phyloP scores from a whole-genome alignment of 1,140 invertebrate species.

The Rhyacophila brunnea region DNA sequence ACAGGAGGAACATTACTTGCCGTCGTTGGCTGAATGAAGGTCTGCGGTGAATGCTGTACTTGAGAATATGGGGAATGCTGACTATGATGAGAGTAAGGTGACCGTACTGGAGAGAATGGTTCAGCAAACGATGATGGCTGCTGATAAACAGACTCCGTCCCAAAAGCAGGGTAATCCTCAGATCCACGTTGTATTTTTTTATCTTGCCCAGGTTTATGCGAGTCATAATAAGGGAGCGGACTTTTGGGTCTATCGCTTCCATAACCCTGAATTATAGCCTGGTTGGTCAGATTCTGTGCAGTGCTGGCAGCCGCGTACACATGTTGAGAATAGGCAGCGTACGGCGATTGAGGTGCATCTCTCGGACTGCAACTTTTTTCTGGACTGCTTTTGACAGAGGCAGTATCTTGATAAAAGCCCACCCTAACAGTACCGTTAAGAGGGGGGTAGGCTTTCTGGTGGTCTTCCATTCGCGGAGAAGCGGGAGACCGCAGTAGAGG shows the following conservation, averaged over 20 bases:
- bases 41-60: slow-evolving; percentile 40
- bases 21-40: slow-evolving; percentile 27
- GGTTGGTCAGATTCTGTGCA: slow-evolving; percentile 43
- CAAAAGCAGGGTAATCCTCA: slow-evolving; percentile 43
- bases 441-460: slow-evolving; percentile 64
- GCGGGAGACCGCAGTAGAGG: slow-evolving; percentile 62
- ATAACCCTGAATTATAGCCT: slow-evolving; percentile 42
- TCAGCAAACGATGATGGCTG: slow-evolving; percentile 43
- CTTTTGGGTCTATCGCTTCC: slow-evolving; percentile 48
- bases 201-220: slow-evolving; percentile 49
- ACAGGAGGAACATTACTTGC: slow-evolving; percentile 27
- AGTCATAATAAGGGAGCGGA: slow-evolving; percentile 53
- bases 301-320: slow-evolving; percentile 57
- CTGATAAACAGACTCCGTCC: slow-evolving; percentile 49
- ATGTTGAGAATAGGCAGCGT: slow-evolving; percentile 62
- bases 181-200: slow-evolving; percentile 40
- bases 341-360: slow-evolving; percentile 59
- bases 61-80: slow-evolving; percentile 43
- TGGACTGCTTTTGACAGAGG: slow-evolving; percentile 68
- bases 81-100: slow-evolving; percentile 40
- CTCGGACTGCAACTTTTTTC: slow-evolving; percentile 69
- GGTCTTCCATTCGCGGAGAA: slow-evolving; percentile 57
- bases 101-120: slow-evolving; percentile 46
- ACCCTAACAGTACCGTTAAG: slow-evolving; percentile 72
- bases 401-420: slow-evolving; percentile 77